Evolutionary conservation across 2,888 invertebrate species (phyloP), one percentile per base, ranked within the genome.

Genomic region (Leptothorax acervorum): DNA sequence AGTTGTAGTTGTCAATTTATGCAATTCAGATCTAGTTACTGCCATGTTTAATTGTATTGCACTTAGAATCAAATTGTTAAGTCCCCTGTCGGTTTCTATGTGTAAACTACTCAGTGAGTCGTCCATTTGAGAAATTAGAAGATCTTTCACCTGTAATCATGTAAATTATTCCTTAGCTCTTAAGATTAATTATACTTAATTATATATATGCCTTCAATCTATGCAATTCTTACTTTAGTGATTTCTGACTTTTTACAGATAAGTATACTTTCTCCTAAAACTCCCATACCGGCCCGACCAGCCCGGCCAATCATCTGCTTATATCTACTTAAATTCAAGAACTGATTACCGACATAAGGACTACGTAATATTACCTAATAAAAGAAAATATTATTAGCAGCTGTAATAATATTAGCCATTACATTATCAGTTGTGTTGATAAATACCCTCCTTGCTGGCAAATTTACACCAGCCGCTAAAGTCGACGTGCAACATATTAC

Each of bases 261-360:
- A n/a, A 99, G 95, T 93, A 99, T 97, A 93, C 99, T 98, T 93
- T 99, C 99, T 57, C 98, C 98, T 11, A 96, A 95, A 75, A 96
- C 96, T 51, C 97, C 97, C 88, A 98, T 96, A 1, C 99, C 99
- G 0, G 99, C 98, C 85, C 99, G 96, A 0, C 99, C 99, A 6
- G 99, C 99, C 76, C 99, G 95, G 1, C 99, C 99, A 78, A 97
- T 96, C 99, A 99, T 99, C 96, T 99, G 99, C 87, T 98, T 97
- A 95, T 99, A 99, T 88, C 97, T 96, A 88, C 97, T 97, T 39
- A 97, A 95, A 73, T 96, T 96, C 85, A 99, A 95, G 92, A 97
- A 97, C 31, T 96, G 96, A 55, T 96, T 95, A 0, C 98, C 99
- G 65, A 99, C 96, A 92, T 96, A 97, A 0, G 99, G 99, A 73